phyloP scores from a whole-genome alignment of 2,888 invertebrate genomes.

The Rotaria sp. region DNA sequence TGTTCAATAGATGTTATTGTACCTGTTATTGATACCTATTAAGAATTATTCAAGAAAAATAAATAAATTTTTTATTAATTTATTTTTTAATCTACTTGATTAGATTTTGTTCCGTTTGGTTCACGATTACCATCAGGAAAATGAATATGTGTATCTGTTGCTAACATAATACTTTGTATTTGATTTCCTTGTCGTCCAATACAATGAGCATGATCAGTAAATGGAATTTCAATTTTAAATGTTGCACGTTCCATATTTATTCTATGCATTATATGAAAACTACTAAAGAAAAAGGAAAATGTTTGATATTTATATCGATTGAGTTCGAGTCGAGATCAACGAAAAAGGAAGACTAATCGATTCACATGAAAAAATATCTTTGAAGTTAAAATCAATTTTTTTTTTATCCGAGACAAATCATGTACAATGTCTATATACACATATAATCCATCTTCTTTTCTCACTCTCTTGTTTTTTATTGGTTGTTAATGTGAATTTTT shows the following conservation, averaged over 20 bases:
- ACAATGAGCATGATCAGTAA: slow-evolving; percentile 31
- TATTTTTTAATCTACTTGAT: neutral
- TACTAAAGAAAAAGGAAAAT: too few species aligned
- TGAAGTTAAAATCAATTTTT: too few species aligned
- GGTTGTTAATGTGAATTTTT: neutral
- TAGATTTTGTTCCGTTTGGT: slow-evolving; percentile 19
- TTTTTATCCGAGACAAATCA: too few species aligned
- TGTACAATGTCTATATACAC: too few species aligned
- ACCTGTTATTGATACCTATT: slow-evolving; percentile 13
- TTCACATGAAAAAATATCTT: too few species aligned
- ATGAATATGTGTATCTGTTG: slow-evolving; percentile 29
- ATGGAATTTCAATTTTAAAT: slow-evolving; percentile 21
- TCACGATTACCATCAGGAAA: slow-evolving; percentile 27
- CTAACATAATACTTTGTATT: slow-evolving; percentile 11
- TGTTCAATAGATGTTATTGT: slow-evolving; percentile 1
- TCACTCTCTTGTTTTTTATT: neutral
- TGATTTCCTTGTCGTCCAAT: slow-evolving; percentile 30
- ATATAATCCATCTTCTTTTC: too few species aligned
- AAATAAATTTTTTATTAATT: neutral
- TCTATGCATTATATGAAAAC: neutral
- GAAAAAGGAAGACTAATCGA: too few species aligned
- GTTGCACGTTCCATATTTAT: neutral
- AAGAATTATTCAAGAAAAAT: neutral
- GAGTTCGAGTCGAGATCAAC: too few species aligned
- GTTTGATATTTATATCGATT: too few species aligned